Evolutionary conservation across 2,888 invertebrate species (phyloP), one percentile per base, ranked within the genome.

Genomic region (Plagodis pulveraria): DNA sequence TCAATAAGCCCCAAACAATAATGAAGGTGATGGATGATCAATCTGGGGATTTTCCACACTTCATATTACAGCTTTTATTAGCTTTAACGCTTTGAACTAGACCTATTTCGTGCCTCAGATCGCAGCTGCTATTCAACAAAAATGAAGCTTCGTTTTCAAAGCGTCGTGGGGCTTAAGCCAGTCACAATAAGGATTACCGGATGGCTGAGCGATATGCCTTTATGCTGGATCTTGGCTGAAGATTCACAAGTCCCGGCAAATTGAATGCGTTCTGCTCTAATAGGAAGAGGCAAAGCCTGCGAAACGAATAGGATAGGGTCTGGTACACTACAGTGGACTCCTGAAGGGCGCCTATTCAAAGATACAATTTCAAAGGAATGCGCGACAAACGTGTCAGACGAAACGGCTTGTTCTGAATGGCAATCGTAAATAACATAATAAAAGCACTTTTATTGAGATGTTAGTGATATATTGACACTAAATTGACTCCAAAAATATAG

Each of bases 221-320:
- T 84, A 81, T 83, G 76, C 70, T 77, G 80, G 82, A 81, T 80
- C 81, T 80, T 77, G 77, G 78, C 78, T 69, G 75, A 46, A 59
- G 55, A 42, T 78, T 77, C 77, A 78, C 81, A 78, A 81, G 80
- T 78, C 82, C 78, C 79, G 76, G 78, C 75, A 83, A 84, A 83
- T 83, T 84, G 80, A 83, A 84, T 80, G 77, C 81, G 80, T 80
- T 82, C 79, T 77, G 74, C 71, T 58, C 53, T 53, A 56, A 72
- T 74, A 77, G 77, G 78, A 76, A 76, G 70, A 73, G 72, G 74
- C 73, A 72, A 69, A 71, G 65, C 67, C 72, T 71, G 74, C 71
- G 70, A 72, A 73, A 71, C 72, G 73, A 69, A 61, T 63, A 67
- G 63, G 60, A 56, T 40, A 42, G 10, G 12, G 11, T 5, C 32